Evolutionary conservation across 2,113 vertebrate genomes (phyloP).

Genomic region (Salvelinus fontinalis): DNA sequence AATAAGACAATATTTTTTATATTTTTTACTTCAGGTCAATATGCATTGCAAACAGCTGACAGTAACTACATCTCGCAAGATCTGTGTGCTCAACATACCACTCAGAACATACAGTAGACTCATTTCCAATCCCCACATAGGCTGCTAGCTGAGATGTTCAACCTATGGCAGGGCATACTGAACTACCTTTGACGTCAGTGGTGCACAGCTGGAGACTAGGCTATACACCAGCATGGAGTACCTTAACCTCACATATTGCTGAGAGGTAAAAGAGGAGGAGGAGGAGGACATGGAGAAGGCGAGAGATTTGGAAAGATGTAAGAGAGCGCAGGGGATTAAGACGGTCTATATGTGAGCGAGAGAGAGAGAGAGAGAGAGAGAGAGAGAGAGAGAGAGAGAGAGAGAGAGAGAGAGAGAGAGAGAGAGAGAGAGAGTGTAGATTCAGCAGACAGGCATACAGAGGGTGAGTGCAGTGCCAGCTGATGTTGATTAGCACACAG

Average conservation of each 20-base stretch:
- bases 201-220: not conserved
- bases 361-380: slow-evolving; percentile 9
- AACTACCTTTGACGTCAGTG: not conserved
- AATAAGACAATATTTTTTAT: not conserved
- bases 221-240: not conserved
- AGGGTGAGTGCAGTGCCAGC: slow-evolving; percentile 30
- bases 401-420: slow-evolving; percentile 12
- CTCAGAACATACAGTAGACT: not conserved
- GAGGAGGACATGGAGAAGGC: not conserved
- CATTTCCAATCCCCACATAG: not conserved
- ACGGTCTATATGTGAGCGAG: not conserved
- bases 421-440: not conserved
- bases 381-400: not conserved
- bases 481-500: slow-evolving; percentile 48
- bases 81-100: not conserved
- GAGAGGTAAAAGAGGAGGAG: not conserved
- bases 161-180: not conserved
- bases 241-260: not conserved
- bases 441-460: not conserved
- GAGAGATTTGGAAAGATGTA: slow-evolving; percentile 21
- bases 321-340: slow-evolving; percentile 26
- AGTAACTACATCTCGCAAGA: not conserved
- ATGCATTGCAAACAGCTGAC: not conserved
- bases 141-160: not conserved
- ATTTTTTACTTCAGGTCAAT: not conserved